A percentile compares a stretch with the other conserved stretches of the same genome.
phyloP scores from a whole-genome alignment of 1,140 invertebrate species.

The Linepithema humile region DNA sequence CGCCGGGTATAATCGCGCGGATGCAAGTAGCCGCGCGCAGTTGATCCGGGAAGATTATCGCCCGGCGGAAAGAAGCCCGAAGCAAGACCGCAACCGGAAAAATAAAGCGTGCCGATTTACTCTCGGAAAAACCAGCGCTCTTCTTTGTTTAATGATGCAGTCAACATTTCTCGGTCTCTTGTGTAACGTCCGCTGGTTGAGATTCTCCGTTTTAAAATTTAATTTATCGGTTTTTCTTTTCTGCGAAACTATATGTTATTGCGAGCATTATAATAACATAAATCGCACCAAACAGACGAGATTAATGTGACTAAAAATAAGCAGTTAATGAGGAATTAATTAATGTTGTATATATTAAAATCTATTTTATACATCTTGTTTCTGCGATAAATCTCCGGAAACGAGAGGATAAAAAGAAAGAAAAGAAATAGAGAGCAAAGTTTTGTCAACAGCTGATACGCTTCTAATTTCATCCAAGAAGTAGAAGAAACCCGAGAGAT shows the following conservation, averaged over 20 bases:
- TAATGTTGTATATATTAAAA: too few relatives aligned
- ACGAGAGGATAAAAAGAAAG: neutral
- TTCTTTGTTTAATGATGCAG: neutral
- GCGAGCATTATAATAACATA: too few relatives aligned
- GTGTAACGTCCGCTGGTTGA: neutral
- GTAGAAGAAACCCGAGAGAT: constrained; percentile 4
- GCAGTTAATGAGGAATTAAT: neutral
- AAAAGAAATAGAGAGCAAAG: neutral
- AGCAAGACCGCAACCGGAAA: constrained; percentile 7
- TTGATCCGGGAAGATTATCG: constrained; percentile 38
- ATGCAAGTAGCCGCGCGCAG: constrained; percentile 1
- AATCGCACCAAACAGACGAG: neutral
- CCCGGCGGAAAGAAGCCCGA: neutral
- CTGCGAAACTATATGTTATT: neutral
- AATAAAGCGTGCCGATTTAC: neutral
- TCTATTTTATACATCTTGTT: neutral
- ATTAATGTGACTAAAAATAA: constrained; percentile 12
- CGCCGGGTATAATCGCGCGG: constrained; percentile 47
- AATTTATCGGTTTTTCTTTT: constrained; percentile 23
- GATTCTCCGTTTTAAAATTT: neutral
- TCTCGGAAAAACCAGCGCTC: neutral
- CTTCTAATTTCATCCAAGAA: constrained; percentile 12
- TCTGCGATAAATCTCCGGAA: neutral
- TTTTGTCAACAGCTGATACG: neutral
- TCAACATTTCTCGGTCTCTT: neutral